Percentiles rank a stretch among this genome's conserved stretches.
phyloP scores from a whole-genome alignment of 2,888 invertebrate species.

The Andrena trimmerana region DNA sequence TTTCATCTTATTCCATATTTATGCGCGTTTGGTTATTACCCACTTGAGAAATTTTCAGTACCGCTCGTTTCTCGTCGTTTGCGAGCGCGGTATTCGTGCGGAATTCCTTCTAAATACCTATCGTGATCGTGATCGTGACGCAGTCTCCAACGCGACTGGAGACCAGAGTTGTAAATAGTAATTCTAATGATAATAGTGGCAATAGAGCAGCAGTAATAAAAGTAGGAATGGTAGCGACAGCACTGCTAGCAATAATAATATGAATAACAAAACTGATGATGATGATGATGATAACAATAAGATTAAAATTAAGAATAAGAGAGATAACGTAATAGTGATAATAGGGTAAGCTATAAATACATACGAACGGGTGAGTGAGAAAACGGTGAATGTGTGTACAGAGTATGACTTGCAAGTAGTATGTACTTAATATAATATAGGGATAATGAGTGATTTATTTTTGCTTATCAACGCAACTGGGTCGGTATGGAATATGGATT shows the following conservation, averaged over 20 bases:
- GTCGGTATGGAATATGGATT: conserved; percentile 21
- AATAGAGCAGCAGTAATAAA: not conserved
- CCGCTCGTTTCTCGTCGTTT: not conserved
- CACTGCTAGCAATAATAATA: not conserved
- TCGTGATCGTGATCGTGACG: conserved; percentile 11
- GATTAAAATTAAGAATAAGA: conserved; percentile 2
- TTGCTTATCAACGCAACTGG: conserved; percentile 15
- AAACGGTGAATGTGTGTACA: not conserved
- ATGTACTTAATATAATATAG: no score
- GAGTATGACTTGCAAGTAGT: not conserved
- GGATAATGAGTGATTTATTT: conserved; percentile 5
- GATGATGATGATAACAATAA: not conserved
- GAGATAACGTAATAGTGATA: not conserved
- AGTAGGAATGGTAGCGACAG: not conserved
- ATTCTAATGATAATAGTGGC: not conserved
- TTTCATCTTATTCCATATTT: conserved; percentile 70
- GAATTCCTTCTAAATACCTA: not conserved
- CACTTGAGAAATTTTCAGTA: not conserved
- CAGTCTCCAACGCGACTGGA: conserved; percentile 23
- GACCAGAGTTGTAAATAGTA: conserved; percentile 43
- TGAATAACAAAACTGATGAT: not conserved
- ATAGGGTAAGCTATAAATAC: not conserved
- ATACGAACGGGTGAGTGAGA: not conserved
- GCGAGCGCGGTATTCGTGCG: not conserved
- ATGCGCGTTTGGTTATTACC: conserved; percentile 63